Evolutionary conservation across 92 coral and sea anemone genomes (phyloP), one percentile per base, ranked within the genome.

Genomic region (Nematostella vectensis): DNA sequence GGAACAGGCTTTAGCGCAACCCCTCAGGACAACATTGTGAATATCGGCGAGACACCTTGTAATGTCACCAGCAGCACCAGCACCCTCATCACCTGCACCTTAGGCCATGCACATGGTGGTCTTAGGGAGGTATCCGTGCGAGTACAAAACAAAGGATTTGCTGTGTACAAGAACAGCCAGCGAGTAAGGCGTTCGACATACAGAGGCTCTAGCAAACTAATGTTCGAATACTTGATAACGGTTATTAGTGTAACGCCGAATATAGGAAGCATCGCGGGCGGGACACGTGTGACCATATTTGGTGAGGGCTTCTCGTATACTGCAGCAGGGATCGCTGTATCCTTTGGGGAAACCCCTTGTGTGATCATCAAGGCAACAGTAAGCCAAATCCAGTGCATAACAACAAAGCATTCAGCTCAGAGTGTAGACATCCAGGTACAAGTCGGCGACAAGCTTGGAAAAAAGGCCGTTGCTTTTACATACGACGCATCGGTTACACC

Each of bases 1-100:
- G 96, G 96, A 67, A 81, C 65, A 59, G 77, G 74, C 36, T 87
- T 87, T 39, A 77, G 76, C 48, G 57, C 64, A 31, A 65, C 31
- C 48, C 52, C 10, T 22, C 52, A 55, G 26, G 74, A 86, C 54
- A 77, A 71, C 43, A 67, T 59, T 15, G 88, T 86, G 42, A 68
- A 62, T 45, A 72, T 86, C 65, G 88, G 88, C 28, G 78, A 58
- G 59, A 47, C 55, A 6, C 29, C 47, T 3, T 81, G 88, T 57
- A 67, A 59, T 37, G 88, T 86, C 61, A 59, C 66, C 47, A 60
- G 70, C 19, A 29, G 74, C 16, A 75, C 67, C 25, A 31, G 53
- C 43, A 80, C 71, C 9, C 26, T 49, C 25, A 72, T 86, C 45
- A 58, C 58, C 39, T 81, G 83, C 43, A 59, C 52, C 59, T 54